Base-by-base conservation (phyloP, 2,888 invertebrate species). In the Apamea monoglypha region DNA sequence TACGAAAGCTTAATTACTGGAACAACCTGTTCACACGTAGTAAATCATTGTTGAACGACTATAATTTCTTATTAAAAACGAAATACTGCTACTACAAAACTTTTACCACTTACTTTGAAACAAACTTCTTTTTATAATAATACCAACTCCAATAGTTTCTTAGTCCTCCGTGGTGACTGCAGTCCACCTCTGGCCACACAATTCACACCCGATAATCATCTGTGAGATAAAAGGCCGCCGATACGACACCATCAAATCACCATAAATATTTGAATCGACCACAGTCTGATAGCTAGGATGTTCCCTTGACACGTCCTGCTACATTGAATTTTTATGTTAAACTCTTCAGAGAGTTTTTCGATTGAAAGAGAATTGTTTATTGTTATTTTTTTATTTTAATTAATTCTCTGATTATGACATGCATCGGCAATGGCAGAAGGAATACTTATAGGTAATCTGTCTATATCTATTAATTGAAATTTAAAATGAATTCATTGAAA, bases 191-290 rank as follows among this genome's bases (percentile, higher is more conserved):
- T 92, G 92, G 87, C 89, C 91, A 90, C 91, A 92, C 96, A 95
- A 96, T 96, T 96, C 94, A 96, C 96, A 96, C 95, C 94, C 93
- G 95, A 96, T 96, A 95, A 96, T 96, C 93, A 94, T 95, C 94
- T 94, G 91, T 89, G 91, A 94, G 95, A 95, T 95, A 95, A 93
- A 94, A 91, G 91, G 92, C 93, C 92, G 92, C 90, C 91, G 90
- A 90, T 90, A 90, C 91, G 89, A 92, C 92, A 92, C 91, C 91
- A 91, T 91, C 91, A 92, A 94, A 94, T 93, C 92, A 92, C 90
- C 91, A 88, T 90, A 91, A 89, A 89, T 88, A 82, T 85, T 85
- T 81, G 78, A 83, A 80, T 76, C 77, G 81, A 81, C 80, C 80
- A 75, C 81, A 80, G 80, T 68, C 80, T 71, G 50, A 79, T 67